A percentile compares a stretch with the other conserved stretches of the same genome.
Evolutionary conservation across 2,797 vertebrate species (phyloP).

Genomic region (Notoglanidium macrostoma): DNA sequence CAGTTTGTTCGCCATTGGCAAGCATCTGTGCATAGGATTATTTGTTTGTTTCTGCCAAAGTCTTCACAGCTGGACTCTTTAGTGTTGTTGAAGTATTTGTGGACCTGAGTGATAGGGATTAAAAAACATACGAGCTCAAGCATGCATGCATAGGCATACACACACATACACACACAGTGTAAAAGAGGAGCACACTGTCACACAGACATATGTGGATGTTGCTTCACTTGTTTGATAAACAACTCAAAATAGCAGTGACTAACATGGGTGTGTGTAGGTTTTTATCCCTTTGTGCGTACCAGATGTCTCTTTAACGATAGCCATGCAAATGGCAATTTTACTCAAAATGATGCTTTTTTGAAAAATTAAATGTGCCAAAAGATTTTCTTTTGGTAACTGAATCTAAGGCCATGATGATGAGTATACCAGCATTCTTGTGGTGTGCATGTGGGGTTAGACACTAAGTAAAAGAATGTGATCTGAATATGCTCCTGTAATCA

Average conservation of each 20-base stretch:
- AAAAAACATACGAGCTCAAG: slow-evolving; percentile 22
- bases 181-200: slow-evolving; percentile 28
- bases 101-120: slow-evolving; percentile 30
- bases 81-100: slow-evolving; percentile 17
- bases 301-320: not conserved
- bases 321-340: not conserved
- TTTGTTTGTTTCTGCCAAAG: slow-evolving; percentile 71
- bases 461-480: slow-evolving; percentile 7
- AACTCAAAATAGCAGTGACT: slow-evolving; percentile 6
- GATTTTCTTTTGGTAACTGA: not conserved
- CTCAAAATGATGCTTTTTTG: not conserved
- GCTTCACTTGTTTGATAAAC: slow-evolving; percentile 33
- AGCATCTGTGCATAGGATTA: slow-evolving; percentile 69
- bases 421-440: not conserved
- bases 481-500: slow-evolving; percentile 11
- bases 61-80: slow-evolving; percentile 50
- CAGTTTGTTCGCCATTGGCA: slow-evolving; percentile 63
- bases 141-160: not conserved
- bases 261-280: not conserved
- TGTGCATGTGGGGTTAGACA: not conserved
- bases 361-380: not conserved
- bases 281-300: not conserved
- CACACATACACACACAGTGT: not conserved
- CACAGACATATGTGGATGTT: slow-evolving; percentile 13
- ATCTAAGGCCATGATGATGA: not conserved